Conservation (phyloP, 2,113 vertebrate genomes). For the Ailurus styani region DNA sequence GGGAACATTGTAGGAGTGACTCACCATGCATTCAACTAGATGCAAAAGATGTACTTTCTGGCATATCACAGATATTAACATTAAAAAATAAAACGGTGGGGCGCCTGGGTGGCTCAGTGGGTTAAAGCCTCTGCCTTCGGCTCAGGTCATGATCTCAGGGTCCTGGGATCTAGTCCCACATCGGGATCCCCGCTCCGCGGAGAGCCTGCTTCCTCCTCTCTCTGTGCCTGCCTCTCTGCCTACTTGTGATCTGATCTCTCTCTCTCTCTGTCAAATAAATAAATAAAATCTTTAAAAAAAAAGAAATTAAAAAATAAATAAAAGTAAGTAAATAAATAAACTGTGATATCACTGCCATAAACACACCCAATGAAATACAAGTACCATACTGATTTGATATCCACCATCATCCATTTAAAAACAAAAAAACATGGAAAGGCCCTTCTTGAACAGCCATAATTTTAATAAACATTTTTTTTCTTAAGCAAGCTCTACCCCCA, state of each 20-base stretch:
- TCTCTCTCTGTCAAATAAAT: no score
- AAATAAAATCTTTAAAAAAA: no score
- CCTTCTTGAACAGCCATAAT: not conserved
- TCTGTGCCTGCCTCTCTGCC: no score
- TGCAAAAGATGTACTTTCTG: not conserved
- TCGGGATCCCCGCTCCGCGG: no score
- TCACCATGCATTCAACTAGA: not conserved
- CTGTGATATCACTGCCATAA: not conserved
- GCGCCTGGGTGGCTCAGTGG: no score
- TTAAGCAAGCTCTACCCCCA: not conserved
- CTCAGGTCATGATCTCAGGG: no score
- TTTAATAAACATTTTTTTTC: not conserved
- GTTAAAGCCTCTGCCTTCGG: no score
- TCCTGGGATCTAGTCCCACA: no score
- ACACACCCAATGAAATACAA: not conserved
- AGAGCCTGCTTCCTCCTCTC: no score
- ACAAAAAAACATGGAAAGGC: not conserved
- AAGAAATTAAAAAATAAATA: no score
- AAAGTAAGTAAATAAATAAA: no score
- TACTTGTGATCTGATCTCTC: no score
- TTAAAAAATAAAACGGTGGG: constrained; percentile 36
- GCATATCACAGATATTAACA: not conserved
- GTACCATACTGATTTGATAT: not conserved
- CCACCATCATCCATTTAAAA: not conserved
- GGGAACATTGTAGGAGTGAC: not conserved